Base-by-base conservation (phyloP, 2,888 invertebrate species). In the Perizoma affinitatum region DNA sequence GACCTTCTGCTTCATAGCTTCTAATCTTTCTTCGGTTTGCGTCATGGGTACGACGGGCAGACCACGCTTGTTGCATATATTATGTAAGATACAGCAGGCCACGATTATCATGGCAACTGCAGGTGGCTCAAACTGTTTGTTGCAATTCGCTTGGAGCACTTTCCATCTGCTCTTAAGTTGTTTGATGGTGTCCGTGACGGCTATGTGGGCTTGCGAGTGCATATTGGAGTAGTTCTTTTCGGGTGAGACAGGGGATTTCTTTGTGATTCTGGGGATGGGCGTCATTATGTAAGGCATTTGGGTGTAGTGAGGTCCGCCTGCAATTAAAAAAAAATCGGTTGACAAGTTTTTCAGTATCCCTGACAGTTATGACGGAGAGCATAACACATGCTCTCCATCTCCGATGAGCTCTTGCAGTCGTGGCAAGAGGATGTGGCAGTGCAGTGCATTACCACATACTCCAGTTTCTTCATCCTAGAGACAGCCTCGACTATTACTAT, bases 101-200 rank as follows among this genome's bases (percentile, higher is more conserved):
- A 87, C 82, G 0, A 88, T 83, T 54, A 90, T 85, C 83, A 82
- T 86, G 0, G 84, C 74, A 0, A 90, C 87, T 0, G 82, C 82
- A 0, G 79, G 64, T 0, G 90, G 88, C 34, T 90, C 90, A n/a
- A 87, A 86, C 33, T 88, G 90, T 44, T 88, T 88, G 68, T 90
- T 90, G 65, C 88, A 88, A 0, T 86, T 86, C 0, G 89, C 87
- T 70, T 90, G 90, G 0, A 90, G 78, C 43, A 90, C 90, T 74
- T 90, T 90, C 90, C 90, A 90, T 5, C 90, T 65, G 38, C 84
- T 84, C 59, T 90, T 90, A n/a, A 90, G 63, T 46, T 89, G 89
- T 74, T 88, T 88, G 9, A 90, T 89, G 0, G 89, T 86, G 6
- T 89, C 88, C 0, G 75, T 71, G 5, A 82, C 82, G 0, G 80